Percentiles rank a stretch among this genome's conserved stretches.
These are phyloP conservation scores for Cynaeus angustus DNA, from an alignment of 2,888 invertebrate species.

Conservation along the genomic window DNA sequence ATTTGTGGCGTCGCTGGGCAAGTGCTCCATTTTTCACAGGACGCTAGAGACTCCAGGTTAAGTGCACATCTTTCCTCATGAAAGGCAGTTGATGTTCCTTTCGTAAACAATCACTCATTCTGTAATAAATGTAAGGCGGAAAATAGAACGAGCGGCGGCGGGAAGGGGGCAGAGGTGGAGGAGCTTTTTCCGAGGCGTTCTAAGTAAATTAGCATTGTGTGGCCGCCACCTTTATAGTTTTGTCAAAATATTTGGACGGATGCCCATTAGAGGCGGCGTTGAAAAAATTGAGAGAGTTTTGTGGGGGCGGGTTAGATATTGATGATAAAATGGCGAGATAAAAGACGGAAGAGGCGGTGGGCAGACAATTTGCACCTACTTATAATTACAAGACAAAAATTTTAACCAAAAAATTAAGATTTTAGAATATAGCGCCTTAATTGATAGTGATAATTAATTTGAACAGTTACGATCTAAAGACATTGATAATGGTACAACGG, in stretches of 20 bases:
- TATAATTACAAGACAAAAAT: no score
- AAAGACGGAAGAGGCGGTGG: no score
- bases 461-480: no score
- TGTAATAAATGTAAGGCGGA: conserved; percentile 57
- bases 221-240: conserved; percentile 23
- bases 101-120: conserved; percentile 63
- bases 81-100: conserved; percentile 59
- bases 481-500: no score
- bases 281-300: no score
- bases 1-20: conserved; percentile 58
- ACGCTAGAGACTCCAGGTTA: conserved; percentile 58
- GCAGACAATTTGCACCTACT: no score
- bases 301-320: no score
- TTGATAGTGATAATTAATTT: no score
- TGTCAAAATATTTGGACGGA: conserved; percentile 38
- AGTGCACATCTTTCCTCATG: conserved; percentile 61
- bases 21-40: conserved; percentile 60
- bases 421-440: no score
- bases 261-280: no score
- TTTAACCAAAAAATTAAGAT: no score
- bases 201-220: conserved; percentile 29
- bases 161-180: conserved; percentile 3
- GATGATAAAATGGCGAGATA: no score
- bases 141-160: conserved; percentile 34
- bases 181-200: not conserved